Percentiles rank a stretch among this genome's conserved stretches.
phyloP scores from a whole-genome alignment of 1,140 invertebrate genomes.

The Penaeus vannamei region DNA sequence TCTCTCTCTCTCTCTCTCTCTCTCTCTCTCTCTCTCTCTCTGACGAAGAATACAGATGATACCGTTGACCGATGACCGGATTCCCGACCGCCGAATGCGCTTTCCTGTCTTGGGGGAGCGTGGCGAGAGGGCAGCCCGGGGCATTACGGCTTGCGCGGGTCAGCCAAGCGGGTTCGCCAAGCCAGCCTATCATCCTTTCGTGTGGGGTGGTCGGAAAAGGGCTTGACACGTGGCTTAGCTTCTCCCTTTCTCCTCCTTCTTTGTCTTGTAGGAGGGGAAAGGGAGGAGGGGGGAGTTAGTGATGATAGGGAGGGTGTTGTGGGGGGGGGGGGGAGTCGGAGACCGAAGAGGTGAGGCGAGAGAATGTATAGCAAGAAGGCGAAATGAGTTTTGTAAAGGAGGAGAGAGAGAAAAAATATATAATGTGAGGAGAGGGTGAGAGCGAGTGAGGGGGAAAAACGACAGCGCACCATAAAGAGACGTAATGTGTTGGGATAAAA shows the following conservation, averaged over 20 bases:
- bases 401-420: not conserved
- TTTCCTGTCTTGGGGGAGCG: too few species aligned
- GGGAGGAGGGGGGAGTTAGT: not conserved
- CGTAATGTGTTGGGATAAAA: not conserved
- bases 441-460: not conserved
- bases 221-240: not conserved
- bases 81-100: too few species aligned
- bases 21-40: not conserved
- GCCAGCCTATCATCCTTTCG: too few species aligned
- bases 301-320: not conserved
- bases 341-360: not conserved
- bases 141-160: too few species aligned
- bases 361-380: not conserved
- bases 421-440: not conserved
- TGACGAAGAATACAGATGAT: not conserved
- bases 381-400: not conserved
- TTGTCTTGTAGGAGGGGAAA: slow-evolving; percentile 1
- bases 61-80: too few species aligned
- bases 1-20: not conserved
- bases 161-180: too few species aligned
- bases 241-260: slow-evolving; percentile 6
- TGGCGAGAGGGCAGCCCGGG: too few species aligned
- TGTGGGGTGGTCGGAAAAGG: too few species aligned
- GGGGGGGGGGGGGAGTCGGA: not conserved
- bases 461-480: not conserved